phyloP scores from a whole-genome alignment of 2,797 vertebrate genomes.

The Menidia menidia region DNA sequence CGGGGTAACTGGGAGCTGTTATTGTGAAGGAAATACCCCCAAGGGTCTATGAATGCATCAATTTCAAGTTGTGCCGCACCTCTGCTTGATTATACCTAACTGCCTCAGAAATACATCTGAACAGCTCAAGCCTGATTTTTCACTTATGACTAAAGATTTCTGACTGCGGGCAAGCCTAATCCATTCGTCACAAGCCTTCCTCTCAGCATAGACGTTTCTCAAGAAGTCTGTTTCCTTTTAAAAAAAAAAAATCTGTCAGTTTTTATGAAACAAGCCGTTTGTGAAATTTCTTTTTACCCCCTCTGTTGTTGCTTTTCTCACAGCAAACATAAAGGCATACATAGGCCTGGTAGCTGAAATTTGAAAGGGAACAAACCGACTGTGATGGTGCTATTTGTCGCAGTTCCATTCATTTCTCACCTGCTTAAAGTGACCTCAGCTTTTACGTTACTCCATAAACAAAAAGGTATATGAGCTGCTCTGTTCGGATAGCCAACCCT shows the following conservation, averaged over 20 bases:
- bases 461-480: not conserved
- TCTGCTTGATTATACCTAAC: constrained; percentile 11
- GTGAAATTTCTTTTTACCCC: constrained; percentile 48
- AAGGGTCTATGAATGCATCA: constrained; percentile 39
- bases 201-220: constrained; percentile 30
- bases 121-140: constrained; percentile 33
- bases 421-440: not conserved
- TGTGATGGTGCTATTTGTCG: constrained; percentile 22
- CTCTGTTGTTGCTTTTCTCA: constrained; percentile 44
- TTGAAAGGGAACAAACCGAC: constrained; percentile 38
- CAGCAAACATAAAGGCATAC: constrained; percentile 53
- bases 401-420: constrained; percentile 15
- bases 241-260: constrained; percentile 8
- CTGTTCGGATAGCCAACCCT: not conserved
- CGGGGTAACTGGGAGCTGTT: not conserved
- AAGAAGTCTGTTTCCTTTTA: constrained; percentile 24
- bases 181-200: constrained; percentile 36
- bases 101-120: constrained; percentile 12
- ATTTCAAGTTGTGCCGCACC: constrained; percentile 51
- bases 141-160: constrained; percentile 38
- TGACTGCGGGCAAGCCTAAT: constrained; percentile 23
- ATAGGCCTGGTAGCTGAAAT: constrained; percentile 60
- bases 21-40: not conserved
- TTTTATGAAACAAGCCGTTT: constrained; percentile 41
- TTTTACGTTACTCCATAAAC: not conserved